Conservation (phyloP, 2,888 invertebrate genomes). For the Automeris io region DNA sequence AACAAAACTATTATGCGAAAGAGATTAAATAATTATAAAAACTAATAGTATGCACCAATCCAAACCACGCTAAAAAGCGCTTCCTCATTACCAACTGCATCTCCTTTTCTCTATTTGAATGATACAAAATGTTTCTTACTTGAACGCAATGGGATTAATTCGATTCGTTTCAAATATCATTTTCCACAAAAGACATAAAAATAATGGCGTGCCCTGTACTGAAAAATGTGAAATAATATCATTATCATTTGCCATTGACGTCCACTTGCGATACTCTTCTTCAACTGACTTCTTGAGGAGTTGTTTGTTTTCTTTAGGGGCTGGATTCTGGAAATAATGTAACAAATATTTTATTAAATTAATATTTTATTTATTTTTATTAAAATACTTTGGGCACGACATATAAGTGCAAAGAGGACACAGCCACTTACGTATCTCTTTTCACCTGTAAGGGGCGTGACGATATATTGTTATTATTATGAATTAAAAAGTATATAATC, state of each 20-base stretch:
- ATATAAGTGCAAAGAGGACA: too few species aligned
- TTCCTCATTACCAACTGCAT: neutral
- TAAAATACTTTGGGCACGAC: too few species aligned
- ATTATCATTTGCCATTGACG: conserved; percentile 97
- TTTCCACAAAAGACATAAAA: conserved; percentile 95
- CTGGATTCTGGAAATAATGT: conserved; percentile 77
- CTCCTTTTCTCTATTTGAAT: too few species aligned
- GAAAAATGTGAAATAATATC: conserved; percentile 97
- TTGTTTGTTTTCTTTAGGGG: conserved; percentile 92
- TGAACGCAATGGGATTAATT: conserved; percentile 96
- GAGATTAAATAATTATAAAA: too few species aligned
- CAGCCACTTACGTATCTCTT: too few species aligned
- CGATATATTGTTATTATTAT: too few species aligned
- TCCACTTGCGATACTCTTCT: conserved; percentile 97
- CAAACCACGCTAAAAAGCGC: too few species aligned
- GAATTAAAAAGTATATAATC: too few species aligned
- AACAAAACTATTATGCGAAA: too few species aligned
- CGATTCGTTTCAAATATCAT: conserved; percentile 96
- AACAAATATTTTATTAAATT: neutral
- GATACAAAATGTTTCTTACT: conserved; percentile 73
- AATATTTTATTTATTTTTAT: too few species aligned
- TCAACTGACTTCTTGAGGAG: conserved; percentile 94
- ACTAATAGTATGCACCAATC: too few species aligned
- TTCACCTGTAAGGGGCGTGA: too few species aligned
- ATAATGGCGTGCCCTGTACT: conserved; percentile 93